Base-by-base conservation (phyloP, 2,113 vertebrate species). In the Salvelinus fontinalis region DNA sequence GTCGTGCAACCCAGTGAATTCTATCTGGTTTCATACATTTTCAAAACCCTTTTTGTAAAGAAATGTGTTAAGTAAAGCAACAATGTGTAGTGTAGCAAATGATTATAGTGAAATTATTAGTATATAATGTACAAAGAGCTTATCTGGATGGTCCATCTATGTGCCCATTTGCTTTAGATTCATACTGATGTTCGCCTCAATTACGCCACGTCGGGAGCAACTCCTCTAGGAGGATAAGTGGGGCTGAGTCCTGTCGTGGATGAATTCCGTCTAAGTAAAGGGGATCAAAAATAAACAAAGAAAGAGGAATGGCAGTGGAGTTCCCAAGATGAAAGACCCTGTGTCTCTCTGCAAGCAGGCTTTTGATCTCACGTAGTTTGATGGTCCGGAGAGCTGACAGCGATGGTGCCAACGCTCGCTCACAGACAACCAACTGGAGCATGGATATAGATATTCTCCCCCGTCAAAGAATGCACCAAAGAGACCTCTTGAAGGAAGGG, bases 211-310 rank as follows among this genome's bases (percentile, higher is more conserved):
- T 22, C 7, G 7, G 59, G 59, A 62, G 14, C 20, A 62, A 62
- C 14, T 8, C 22, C 20, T 62, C 6, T 22, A 16, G 20, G n/a
- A 69, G 29, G 34, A 49, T 57, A 54, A 54, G 16, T 54, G 16
- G 49, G 16, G 12, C 49, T 44, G 39, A 54, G 51, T 54, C 51
- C 51, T 54, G 51, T 54, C 13, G 14, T 18, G 51, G 51, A 54
- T 4, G 5, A 54, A 54, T 54, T 54, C 16, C 9, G 39, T 44
- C 39, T 44, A 44, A 44, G 39, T 44, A 44, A 54, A 54, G 51
- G 51, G 51, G 51, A 4, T 54, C 8, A 24, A 24, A 67, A 57
- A 73, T 75, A 64, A 75, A 74, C 62, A 71, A 74, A 76, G 44
- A 49, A 64, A 67, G 9, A 4, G 54, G 31, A 74, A 39, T 34